Conservation (phyloP, 2,888 invertebrate genomes). For the Morpho helenor region DNA sequence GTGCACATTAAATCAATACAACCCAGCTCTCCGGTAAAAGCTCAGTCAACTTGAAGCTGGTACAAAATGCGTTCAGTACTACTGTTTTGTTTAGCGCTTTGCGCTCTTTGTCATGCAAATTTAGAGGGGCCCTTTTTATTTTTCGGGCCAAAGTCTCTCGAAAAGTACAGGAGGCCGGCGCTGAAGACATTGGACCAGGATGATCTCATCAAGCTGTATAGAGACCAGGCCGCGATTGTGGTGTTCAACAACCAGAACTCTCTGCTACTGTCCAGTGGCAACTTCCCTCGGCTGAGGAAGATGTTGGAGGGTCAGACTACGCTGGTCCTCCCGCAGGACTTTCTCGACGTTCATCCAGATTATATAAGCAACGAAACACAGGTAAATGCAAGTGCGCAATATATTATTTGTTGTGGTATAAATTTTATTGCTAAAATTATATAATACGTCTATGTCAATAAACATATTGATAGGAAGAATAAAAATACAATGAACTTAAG, state of each 20-base stretch:
- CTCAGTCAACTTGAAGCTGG: neutral
- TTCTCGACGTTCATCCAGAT: constrained; percentile 78
- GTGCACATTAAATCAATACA: constrained; percentile 28
- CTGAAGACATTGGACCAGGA: constrained; percentile 74
- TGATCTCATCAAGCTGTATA: constrained; percentile 78
- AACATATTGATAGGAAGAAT: no score
- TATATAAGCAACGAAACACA: constrained; percentile 81
- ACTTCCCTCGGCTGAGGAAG: constrained; percentile 77
- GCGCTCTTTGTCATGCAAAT: constrained; percentile 44
- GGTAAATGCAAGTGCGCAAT: constrained; percentile 41
- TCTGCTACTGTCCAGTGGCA: constrained; percentile 71
- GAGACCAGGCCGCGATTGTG: constrained; percentile 77
- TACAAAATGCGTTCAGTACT: constrained; percentile 10
- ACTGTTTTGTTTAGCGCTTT: constrained; percentile 20
- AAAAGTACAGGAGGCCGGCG: constrained; percentile 68
- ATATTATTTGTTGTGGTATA: no score
- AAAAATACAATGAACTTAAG: no score
- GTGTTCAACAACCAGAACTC: constrained; percentile 80
- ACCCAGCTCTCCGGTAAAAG: neutral
- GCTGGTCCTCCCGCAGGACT: constrained; percentile 78
- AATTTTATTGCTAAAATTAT: no score
- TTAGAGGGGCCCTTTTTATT: constrained; percentile 80
- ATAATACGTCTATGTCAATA: no score
- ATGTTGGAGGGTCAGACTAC: constrained; percentile 72
- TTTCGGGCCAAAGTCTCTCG: constrained; percentile 76